phyloP scores from a whole-genome alignment of 2,888 invertebrate genomes.

The Elysia crispata region DNA sequence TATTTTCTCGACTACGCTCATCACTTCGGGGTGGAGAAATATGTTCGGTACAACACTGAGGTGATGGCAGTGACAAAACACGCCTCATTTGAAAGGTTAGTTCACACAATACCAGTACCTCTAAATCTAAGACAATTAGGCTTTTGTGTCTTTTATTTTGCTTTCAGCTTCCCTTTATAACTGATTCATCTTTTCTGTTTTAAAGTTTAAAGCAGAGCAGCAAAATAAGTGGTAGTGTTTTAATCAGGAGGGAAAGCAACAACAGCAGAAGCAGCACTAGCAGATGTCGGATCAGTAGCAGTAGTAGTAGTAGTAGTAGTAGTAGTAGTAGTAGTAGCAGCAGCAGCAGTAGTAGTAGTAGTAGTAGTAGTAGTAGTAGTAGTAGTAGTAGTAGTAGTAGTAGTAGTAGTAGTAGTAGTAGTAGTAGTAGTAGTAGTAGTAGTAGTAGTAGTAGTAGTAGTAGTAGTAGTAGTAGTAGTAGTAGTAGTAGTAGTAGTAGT shows the following conservation, averaged over 20 bases:
- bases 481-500: not conserved
- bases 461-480: not conserved
- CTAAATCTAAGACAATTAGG: too few relatives aligned
- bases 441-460: not conserved
- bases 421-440: conserved; percentile 1
- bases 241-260: too few relatives aligned
- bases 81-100: conserved; percentile 31
- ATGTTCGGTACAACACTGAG: conserved; percentile 26
- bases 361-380: conserved; percentile 39
- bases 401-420: conserved; percentile 21
- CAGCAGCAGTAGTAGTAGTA: conserved; percentile 43
- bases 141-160: too few relatives aligned
- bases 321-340: conserved; percentile 40
- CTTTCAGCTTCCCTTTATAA: too few relatives aligned
- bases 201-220: too few relatives aligned
- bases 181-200: too few relatives aligned
- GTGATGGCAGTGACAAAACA: conserved; percentile 34
- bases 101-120: too few relatives aligned
- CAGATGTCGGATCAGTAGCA: too few relatives aligned
- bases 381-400: conserved; percentile 39
- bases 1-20: conserved; percentile 40
- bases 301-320: conserved; percentile 9
- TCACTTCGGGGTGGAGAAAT: conserved; percentile 38
- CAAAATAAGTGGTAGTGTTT: too few relatives aligned
- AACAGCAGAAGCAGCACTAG: too few relatives aligned